phyloP scores from a whole-genome alignment of 2,113 vertebrate species.

The Cariama cristata region DNA sequence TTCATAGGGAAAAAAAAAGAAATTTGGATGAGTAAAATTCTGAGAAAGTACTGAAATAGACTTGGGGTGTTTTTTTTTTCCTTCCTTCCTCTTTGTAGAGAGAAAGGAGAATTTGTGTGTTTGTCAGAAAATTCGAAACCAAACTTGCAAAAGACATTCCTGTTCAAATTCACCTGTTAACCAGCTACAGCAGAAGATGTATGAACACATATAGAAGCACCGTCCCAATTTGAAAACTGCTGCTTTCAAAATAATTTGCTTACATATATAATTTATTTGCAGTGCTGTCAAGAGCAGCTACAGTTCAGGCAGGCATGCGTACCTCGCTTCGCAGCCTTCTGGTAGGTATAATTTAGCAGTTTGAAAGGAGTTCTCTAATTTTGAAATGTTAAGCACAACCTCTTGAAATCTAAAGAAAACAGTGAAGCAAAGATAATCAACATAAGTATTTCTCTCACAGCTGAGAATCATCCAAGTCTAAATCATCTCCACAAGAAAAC shows the following conservation, averaged over 20 bases:
- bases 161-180: background rate
- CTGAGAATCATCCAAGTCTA: background rate
- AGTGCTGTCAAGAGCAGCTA: background rate
- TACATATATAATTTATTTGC: background rate
- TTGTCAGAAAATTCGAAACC: background rate
- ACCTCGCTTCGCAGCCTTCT: background rate
- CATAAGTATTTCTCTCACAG: background rate
- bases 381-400: conserved; percentile 24
- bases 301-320: background rate
- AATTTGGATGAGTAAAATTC: background rate
- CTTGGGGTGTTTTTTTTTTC: background rate
- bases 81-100: conserved; percentile 37
- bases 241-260: conserved; percentile 17
- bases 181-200: background rate
- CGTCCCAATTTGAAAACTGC: background rate
- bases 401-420: conserved; percentile 39
- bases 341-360: background rate
- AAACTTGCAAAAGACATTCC: background rate
- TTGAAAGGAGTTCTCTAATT: conserved; percentile 20
- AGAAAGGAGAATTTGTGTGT: background rate
- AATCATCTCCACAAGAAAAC: background rate
- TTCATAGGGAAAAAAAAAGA: background rate
- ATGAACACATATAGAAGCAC: background rate
- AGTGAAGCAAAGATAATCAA: background rate
- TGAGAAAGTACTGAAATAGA: conserved; percentile 38